phyloP scores from a whole-genome alignment of 2,888 invertebrate species.

The Hirtodrosophila alboralis region DNA sequence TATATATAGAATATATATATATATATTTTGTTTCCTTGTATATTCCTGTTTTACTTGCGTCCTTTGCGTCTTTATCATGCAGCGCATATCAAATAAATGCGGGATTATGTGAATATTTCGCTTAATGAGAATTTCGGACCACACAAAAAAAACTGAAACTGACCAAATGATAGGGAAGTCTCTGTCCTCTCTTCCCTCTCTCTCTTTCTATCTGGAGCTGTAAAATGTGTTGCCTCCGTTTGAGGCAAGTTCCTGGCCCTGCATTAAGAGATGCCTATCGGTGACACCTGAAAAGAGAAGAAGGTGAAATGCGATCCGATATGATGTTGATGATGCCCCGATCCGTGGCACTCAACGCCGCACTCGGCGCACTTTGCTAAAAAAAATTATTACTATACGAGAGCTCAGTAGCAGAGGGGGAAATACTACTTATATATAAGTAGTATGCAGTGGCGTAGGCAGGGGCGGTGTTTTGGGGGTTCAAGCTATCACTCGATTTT shows the following conservation, averaged over 20 bases:
- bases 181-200: conserved; percentile 15
- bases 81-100: conserved; percentile 78
- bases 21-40: background rate
- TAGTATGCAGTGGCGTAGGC: no score
- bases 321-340: no score
- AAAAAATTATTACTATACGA: conserved; percentile 67
- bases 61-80: conserved; percentile 60
- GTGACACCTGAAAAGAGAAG: conserved; percentile 82
- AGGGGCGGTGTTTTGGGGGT: no score
- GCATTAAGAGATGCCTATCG: conserved; percentile 83
- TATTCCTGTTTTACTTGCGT: conserved; percentile 38
- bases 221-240: conserved; percentile 61
- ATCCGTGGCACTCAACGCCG: conserved; percentile 70
- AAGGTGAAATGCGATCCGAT: conserved; percentile 83
- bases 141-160: conserved; percentile 58
- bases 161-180: conserved; percentile 32
- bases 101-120: conserved; percentile 80
- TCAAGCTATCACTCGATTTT: no score
- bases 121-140: conserved; percentile 80
- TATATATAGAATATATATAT: no score
- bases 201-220: no score
- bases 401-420: conserved; percentile 43
- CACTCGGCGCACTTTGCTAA: conserved; percentile 68
- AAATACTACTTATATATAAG: conserved; percentile 5
- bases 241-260: conserved; percentile 37